Base-by-base conservation (phyloP, 2,797 vertebrate genomes). In the Pangasius macronema region DNA sequence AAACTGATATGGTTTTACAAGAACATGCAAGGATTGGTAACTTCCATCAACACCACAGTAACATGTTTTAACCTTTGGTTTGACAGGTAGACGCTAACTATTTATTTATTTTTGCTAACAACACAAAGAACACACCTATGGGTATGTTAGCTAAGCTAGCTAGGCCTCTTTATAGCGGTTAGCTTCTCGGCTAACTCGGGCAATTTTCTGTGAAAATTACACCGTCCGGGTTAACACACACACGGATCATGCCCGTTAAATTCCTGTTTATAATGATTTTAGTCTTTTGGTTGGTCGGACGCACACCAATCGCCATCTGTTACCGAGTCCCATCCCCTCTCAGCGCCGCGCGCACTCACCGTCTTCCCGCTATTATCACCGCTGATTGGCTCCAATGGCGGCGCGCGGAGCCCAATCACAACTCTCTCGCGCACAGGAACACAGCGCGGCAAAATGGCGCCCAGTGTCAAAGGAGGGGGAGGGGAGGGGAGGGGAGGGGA, bases 361-460 rank as follows among this genome's bases (percentile, higher is more conserved):
- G 97, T 96, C 91, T 95, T 95, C 95, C 92, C 89, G 96, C 96
- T 97, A 96, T 96, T 96, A 95, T 96, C 95, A 96, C 97, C 96
- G 96, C 97, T 99, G 98, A 99, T 98, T 99, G 98, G 98, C 97
- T 98, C 97, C 92, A 97, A 96, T 96, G 96, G 96, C 95, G 95
- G 93, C 91, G 92, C 94, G 95, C 97, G 94, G 96, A 98, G 94
- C 97, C 97, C 97, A 98, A 98, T 98, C 98, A 98, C 95, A 95
- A 95, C 93, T 93, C 81, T 59, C 86, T 39, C 65, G 63, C 36
- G 94, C 93, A 93, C 93, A 92, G 92, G 90, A 95, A 20, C 53
- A 18, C 83, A 59, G 27, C 55, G 27, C 53, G 18, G 70, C 95
- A 96, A 96, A 96, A 96, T 96, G 96, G 96, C 95, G 95, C 94